Conservation (phyloP, 2,113 vertebrate genomes). For the Microtus richardsoni region DNA sequence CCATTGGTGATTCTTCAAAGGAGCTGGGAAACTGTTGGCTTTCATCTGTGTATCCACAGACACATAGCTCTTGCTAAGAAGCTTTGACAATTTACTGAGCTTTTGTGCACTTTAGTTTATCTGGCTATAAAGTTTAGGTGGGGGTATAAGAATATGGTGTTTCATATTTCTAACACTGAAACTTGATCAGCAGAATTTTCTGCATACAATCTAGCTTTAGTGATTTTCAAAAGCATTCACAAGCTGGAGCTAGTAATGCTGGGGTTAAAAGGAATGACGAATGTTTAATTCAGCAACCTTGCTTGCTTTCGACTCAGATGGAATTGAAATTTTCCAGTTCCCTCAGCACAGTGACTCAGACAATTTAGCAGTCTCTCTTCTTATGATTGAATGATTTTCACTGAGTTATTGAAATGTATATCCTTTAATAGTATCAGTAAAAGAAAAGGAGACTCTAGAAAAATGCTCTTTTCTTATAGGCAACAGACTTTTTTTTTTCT, state of each 20-base stretch:
- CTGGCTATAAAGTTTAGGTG: conserved; percentile 3
- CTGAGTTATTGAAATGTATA: conserved; percentile 12
- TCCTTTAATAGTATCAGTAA: background rate
- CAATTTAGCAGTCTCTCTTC: conserved; percentile 52
- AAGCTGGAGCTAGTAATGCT: background rate
- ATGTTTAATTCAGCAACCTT: background rate
- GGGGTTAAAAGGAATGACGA: background rate
- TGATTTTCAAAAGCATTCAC: conserved; percentile 16
- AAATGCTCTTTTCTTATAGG: conserved; percentile 57
- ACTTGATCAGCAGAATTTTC: conserved; percentile 45
- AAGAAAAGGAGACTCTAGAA: conserved; percentile 34
- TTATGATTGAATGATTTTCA: conserved; percentile 44
- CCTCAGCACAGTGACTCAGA: conserved; percentile 28
- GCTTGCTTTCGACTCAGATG: conserved; percentile 37
- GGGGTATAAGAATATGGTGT: background rate
- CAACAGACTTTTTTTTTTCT: conserved; percentile 28
- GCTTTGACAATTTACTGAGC: background rate
- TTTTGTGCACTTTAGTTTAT: conserved; percentile 25
- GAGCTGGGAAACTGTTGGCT: conserved; percentile 13
- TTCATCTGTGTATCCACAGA: background rate
- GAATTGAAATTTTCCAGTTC: conserved; percentile 51
- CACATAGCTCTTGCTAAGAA: background rate
- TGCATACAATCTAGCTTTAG: background rate
- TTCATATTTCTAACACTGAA: conserved; percentile 53
- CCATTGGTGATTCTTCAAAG: conserved; percentile 40